These are phyloP conservation scores for Poliocrania exsul DNA, from an alignment of 2,797 vertebrate genomes.

Conservation along the genomic window DNA sequence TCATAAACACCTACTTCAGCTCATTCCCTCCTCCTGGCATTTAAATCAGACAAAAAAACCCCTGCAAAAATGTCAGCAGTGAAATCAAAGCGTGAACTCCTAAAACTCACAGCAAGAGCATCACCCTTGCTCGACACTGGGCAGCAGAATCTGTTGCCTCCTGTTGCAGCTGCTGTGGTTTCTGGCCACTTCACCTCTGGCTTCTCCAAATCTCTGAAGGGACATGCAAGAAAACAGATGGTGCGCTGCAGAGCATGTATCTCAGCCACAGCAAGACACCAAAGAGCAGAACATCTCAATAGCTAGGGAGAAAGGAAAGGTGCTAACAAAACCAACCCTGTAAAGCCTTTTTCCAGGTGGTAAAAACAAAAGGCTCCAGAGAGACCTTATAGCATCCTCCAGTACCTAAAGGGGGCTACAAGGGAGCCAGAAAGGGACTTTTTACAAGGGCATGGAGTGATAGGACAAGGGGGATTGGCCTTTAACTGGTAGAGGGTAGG, in stretches of 20 bases:
- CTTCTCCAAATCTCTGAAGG: background rate
- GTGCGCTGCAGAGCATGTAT: rapidly evolving
- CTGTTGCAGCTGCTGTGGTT: rapidly evolving
- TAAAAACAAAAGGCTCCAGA: background rate
- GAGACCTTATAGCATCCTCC: background rate
- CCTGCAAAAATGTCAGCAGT: background rate
- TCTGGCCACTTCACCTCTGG: rapidly evolving
- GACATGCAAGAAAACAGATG: rapidly evolving
- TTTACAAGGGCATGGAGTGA: background rate
- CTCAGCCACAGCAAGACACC: background rate
- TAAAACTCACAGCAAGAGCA: background rate
- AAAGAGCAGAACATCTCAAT: background rate
- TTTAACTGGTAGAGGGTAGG: background rate
- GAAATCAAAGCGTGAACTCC: background rate
- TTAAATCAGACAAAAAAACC: background rate
- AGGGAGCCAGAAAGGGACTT: background rate
- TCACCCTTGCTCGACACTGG: rapidly evolving
- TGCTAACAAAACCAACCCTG: background rate
- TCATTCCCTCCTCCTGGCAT: background rate
- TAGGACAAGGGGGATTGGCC: background rate
- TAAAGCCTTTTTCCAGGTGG: background rate
- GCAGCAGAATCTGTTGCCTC: rapidly evolving
- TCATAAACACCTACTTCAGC: background rate
- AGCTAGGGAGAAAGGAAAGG: background rate
- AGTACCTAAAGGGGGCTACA: background rate